phyloP scores from a whole-genome alignment of 2,113 vertebrate genomes.

The Megaptera novaeangliae region DNA sequence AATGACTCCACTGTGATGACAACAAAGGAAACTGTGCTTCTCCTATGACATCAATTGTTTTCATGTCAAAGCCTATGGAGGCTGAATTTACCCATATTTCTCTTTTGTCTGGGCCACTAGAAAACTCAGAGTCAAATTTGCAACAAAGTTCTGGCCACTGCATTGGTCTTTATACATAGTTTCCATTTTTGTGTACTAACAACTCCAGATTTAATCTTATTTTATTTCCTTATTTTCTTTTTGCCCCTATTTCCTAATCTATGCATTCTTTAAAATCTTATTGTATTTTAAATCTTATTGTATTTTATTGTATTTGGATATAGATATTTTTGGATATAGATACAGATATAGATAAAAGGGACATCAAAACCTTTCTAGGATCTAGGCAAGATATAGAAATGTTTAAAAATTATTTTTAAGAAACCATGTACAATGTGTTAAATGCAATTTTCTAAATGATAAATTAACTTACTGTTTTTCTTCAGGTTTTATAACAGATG shows the following conservation, averaged over 20 bases:
- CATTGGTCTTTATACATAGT: neutral
- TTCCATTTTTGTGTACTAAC: neutral
- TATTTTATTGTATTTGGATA: neutral
- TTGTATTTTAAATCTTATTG: neutral
- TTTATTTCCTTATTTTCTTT: neutral
- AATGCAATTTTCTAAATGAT: constrained; percentile 60
- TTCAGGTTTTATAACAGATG: constrained; percentile 94
- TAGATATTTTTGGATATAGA: neutral
- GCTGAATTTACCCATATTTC: neutral
- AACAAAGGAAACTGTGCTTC: neutral
- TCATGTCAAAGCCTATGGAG: neutral
- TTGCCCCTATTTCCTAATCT: neutral
- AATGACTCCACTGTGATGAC: neutral
- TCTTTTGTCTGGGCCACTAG: neutral
- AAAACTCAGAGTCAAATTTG: constrained; percentile 13
- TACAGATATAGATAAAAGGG: neutral
- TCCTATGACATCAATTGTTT: neutral
- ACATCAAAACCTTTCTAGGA: neutral
- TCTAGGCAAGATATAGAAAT: neutral
- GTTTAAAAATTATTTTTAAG: constrained; percentile 16
- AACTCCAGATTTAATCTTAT: neutral
- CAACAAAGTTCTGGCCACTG: neutral
- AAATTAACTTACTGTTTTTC: constrained; percentile 88
- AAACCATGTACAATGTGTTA: neutral
- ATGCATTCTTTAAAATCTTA: neutral